phyloP scores from a whole-genome alignment of 2,888 invertebrate genomes.

The Carabus problematicus region DNA sequence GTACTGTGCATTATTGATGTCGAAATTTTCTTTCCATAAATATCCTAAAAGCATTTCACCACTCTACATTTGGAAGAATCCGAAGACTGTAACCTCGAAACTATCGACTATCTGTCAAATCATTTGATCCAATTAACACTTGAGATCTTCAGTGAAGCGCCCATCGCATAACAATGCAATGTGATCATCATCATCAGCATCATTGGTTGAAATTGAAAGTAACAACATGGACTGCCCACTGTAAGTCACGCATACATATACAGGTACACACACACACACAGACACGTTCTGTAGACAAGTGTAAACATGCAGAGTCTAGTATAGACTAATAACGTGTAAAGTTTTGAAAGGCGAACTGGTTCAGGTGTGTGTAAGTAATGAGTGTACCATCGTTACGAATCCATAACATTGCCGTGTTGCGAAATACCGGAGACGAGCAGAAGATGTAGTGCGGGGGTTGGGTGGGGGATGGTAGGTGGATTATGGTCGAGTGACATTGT shows the following conservation, averaged over 20 bases:
- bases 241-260: too few species aligned
- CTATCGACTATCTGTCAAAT: slow-evolving; percentile 26
- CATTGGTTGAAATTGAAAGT: slow-evolving; percentile 29
- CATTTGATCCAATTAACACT: slow-evolving; percentile 24
- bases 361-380: slow-evolving; percentile 16
- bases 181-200: slow-evolving; percentile 28
- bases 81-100: slow-evolving; percentile 33
- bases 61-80: slow-evolving; percentile 10
- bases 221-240: slow-evolving; percentile 5
- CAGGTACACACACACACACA: too few species aligned
- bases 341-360: slow-evolving; percentile 15
- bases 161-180: slow-evolving; percentile 29
- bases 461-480: slow-evolving; percentile 14
- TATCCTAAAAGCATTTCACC: too few species aligned
- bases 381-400: slow-evolving; percentile 1
- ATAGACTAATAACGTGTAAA: slow-evolving; percentile 4
- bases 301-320: not conserved
- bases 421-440: not conserved
- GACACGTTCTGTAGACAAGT: too few species aligned
- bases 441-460: not conserved
- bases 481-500: slow-evolving; percentile 19
- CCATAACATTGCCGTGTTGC: not conserved
- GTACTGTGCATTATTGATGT: too few species aligned
- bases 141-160: slow-evolving; percentile 10
- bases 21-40: too few species aligned